Evolutionary conservation across 1,140 invertebrate species (phyloP).

Genomic region (Theocolax elegans): DNA sequence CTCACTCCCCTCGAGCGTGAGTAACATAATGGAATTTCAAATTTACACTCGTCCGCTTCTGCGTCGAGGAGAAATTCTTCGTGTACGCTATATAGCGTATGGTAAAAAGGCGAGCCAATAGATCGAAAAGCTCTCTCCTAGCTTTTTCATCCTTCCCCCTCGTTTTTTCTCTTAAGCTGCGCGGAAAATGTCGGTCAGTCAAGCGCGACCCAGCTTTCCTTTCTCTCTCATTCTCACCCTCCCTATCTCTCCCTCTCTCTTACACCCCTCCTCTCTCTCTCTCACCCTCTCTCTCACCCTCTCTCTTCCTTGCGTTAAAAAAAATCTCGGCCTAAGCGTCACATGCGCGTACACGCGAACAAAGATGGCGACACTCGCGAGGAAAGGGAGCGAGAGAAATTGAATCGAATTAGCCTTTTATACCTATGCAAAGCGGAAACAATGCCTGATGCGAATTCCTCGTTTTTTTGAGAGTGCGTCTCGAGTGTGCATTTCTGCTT

Average conservation of each 20-base stretch:
- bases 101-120: too few species aligned
- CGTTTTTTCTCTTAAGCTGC: neutral
- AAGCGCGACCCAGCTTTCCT: neutral
- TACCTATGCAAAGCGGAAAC: neutral
- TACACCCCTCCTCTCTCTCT: too few species aligned
- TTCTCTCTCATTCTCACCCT: too few species aligned
- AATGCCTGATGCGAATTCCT: neutral
- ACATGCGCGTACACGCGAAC: neutral
- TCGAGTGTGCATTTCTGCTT: too few species aligned
- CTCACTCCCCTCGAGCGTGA: constrained; percentile 1
- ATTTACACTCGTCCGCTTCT: neutral
- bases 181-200: constrained; percentile 9
- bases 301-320: too few species aligned
- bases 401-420: constrained; percentile 16
- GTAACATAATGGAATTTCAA: constrained; percentile 6
- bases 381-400: constrained; percentile 9
- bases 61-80: neutral
- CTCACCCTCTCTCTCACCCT: too few species aligned
- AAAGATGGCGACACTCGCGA: neutral
- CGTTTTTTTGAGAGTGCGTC: neutral
- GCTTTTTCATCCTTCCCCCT: neutral
- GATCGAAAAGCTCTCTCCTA: too few species aligned
- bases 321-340: constrained; percentile 5
- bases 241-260: too few species aligned
- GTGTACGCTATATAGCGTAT: too few species aligned